Evolutionary conservation across 2,888 invertebrate species (phyloP), one percentile per base, ranked within the genome.

Genomic region (Lymantria dispar): DNA sequence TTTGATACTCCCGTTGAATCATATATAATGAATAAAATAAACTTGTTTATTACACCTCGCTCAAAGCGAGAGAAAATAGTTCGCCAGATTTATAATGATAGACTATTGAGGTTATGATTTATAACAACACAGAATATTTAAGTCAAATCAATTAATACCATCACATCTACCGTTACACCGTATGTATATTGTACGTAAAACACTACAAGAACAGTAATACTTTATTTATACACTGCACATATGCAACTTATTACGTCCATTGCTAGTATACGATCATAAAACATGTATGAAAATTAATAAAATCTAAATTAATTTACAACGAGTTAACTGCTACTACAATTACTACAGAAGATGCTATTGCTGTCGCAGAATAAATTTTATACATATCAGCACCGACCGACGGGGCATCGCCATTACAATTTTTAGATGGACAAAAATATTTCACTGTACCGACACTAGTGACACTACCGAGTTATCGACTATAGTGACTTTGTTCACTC

Each of bases 1-100:
- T 92, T 83, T 92, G 92, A 83, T 87, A 87, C 87, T 90, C 90
- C 77, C 91, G 88, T 88, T 90, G 91, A 91, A 91, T 91, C 90
- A 91, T 91, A 89, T 87, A 90, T 88, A 79, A 85, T 70, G 83
- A 85, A 83, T 83, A 75, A 78, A 74, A 72, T 72, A 62, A 73
- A 81, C 83, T 77, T 64, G 63, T 71, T 64, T 70, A 67, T 64
- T 69, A 87, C 77, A 83, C 70, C 65, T 76, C 80, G 81, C 83
- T 76, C 85, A 64, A 67, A 72, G 79, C 78, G 79, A 79, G 68
- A 64, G 60, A 75, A 73, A 78, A 79, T 68, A 66, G 70, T 79
- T 73, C 80, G 77, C 87, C 86, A 85, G 87, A 86, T 79, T 88
- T 85, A 88, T 84, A 81, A 82, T 77, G 60, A 78, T 73, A 71